These are phyloP conservation scores for Coreius guichenoti DNA, from an alignment of 2,797 vertebrate genomes.

Conservation along the genomic window DNA sequence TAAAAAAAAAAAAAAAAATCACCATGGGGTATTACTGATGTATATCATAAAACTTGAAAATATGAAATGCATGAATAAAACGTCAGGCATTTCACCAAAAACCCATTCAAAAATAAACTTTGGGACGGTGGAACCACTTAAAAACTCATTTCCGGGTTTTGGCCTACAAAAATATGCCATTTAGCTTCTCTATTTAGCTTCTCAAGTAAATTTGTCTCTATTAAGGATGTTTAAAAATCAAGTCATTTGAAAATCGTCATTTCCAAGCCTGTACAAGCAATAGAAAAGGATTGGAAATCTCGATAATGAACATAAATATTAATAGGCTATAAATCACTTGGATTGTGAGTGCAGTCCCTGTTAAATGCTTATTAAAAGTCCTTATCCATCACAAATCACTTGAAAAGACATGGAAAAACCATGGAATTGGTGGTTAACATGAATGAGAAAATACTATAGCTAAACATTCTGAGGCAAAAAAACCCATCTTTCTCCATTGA, in stretches of 20 bases:
- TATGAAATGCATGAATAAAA: no score
- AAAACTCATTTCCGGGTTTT: not conserved
- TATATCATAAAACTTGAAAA: not conserved
- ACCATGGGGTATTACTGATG: not conserved
- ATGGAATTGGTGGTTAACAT: not conserved
- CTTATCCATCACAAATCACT: not conserved
- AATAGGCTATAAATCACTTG: not conserved
- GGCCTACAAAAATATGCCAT: not conserved
- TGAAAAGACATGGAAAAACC: not conserved
- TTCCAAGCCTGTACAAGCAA: not conserved
- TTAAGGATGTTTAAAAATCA: not conserved
- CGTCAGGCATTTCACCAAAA: not conserved
- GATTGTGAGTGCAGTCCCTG: not conserved
- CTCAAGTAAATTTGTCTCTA: not conserved
- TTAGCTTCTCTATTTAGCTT: no score
- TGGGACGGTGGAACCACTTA: not conserved
- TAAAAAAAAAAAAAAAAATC: not conserved
- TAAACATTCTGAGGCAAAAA: not conserved
- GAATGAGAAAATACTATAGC: not conserved
- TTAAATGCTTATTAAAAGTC: conserved; percentile 13
- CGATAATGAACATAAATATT: not conserved
- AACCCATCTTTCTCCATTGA: not conserved
- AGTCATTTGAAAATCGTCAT: not conserved
- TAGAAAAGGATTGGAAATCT: not conserved
- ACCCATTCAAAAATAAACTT: not conserved